Percentiles rank a stretch among this genome's conserved stretches.
Evolutionary conservation across 30 jellyfish, hydroid and myxozoan species (phyloP).

Genomic region (Hydractinia symbiolongicarpus): DNA sequence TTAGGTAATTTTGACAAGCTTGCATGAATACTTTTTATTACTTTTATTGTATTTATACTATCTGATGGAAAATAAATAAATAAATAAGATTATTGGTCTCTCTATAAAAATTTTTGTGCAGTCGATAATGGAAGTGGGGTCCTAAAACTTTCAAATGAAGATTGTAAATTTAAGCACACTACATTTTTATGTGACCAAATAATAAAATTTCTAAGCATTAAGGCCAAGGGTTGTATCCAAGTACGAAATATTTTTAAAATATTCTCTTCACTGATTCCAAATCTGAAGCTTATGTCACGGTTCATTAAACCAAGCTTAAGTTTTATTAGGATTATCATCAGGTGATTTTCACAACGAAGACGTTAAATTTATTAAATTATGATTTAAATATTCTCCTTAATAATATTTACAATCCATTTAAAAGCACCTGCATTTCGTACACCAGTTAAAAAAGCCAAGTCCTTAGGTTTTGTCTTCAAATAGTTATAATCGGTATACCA

Average conservation of each 20-base stretch:
- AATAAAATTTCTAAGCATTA: not conserved
- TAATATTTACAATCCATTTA: no score
- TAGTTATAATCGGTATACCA: no score
- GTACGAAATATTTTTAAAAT: not conserved
- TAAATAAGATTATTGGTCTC: not conserved
- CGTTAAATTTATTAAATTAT: no score
- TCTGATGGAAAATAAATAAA: not conserved
- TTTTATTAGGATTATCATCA: not conserved
- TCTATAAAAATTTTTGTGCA: not conserved
- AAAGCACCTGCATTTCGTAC: no score
- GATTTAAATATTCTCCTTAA: no score
- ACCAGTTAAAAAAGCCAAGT: no score
- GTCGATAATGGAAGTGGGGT: not conserved
- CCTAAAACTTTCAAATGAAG: not conserved
- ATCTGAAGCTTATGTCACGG: not conserved
- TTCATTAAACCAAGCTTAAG: slow-evolving; percentile 2
- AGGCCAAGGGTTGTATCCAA: not conserved
- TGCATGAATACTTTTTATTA: no score
- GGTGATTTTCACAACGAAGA: no score
- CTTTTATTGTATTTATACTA: no score
- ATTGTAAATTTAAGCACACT: not conserved
- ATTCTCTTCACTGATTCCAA: not conserved
- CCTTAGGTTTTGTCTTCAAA: no score
- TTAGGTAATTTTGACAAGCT: no score
- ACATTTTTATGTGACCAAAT: not conserved